Evolutionary conservation across 1,140 invertebrate species (phyloP), one percentile per base, ranked within the genome.

Genomic region (Neotoxoptera formosana): DNA sequence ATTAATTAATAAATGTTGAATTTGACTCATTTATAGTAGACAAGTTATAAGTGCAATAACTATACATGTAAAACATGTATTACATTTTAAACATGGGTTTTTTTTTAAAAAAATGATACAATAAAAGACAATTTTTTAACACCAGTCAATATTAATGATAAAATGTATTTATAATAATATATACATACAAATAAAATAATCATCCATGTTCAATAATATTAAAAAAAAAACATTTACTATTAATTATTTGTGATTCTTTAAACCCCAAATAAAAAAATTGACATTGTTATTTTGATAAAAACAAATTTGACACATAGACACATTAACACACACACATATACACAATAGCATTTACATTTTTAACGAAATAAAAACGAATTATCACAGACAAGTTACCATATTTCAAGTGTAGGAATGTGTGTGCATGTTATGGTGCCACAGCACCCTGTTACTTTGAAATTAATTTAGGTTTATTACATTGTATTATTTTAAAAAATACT

Each of bases 381-480:
- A 92, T 92, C 90, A 92, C 90, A 92, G 90, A 92, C 45, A 83
- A 51, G 90, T 92, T 92, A 92, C 76, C 67, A 92, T 83, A 83
- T 83, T 83, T 83, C 47, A 92, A n/a, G 67, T 92, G 90, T 92
- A 92, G 90, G 90, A 92, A 92, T 92, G 90, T 92, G 67, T 92
- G 76, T 81, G 76, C n/a, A 30, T 51, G 51, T 92, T 47, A 83
- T n/a, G 90, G 76, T 92, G 90, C 90, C 41, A 91, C 60, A 90
- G 90, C 90, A 92, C 67, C 90, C 90, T 81, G 90, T 92, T 92
- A 83, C 34, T 81, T 48, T 89, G 47, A 89, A 53, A 89, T 89
- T 25, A 53, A 89, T 53, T 89, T 34, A 53, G 23, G 41, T 88
- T 87, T 47, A 34, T 86, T 47, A 47, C 84, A 36, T 53, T 36